Conservation (phyloP, 2,888 invertebrate species). For the Boloria selene region DNA sequence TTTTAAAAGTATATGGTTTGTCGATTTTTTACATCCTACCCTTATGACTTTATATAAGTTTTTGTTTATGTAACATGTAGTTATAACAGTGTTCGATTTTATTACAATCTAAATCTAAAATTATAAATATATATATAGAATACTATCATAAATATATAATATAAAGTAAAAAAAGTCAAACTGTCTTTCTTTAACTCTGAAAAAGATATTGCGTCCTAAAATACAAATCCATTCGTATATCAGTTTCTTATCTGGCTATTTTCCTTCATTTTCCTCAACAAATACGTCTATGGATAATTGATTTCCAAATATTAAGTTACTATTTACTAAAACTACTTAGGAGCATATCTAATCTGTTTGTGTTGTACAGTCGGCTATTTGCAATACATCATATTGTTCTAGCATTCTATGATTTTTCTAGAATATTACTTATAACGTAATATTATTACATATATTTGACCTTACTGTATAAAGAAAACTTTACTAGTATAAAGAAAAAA, state of each 20-base stretch:
- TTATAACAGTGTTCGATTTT: too few species aligned
- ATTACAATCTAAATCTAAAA: too few species aligned
- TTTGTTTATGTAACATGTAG: not conserved
- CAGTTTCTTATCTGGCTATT: conserved; percentile 62
- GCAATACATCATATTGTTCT: not conserved
- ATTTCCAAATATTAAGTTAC: conserved; percentile 77
- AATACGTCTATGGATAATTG: conserved; percentile 72
- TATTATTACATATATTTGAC: not conserved
- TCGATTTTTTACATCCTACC: conserved; percentile 1
- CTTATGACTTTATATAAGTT: not conserved
- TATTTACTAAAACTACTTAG: conserved; percentile 35
- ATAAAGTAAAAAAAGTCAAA: too few species aligned
- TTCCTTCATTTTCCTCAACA: conserved; percentile 63
- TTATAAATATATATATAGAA: too few species aligned
- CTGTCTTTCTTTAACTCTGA: too few species aligned
- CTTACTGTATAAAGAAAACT: too few species aligned
- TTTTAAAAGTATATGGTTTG: conserved; percentile 23
- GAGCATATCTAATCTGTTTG: conserved; percentile 28
- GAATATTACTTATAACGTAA: not conserved
- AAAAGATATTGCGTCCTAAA: not conserved
- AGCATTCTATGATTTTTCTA: not conserved
- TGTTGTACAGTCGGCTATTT: conserved; percentile 21
- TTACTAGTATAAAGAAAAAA: not conserved
- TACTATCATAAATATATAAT: too few species aligned
- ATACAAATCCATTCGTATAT: conserved; percentile 47